Conservation (phyloP, 2,888 invertebrate species). For the Buathra laborator region DNA sequence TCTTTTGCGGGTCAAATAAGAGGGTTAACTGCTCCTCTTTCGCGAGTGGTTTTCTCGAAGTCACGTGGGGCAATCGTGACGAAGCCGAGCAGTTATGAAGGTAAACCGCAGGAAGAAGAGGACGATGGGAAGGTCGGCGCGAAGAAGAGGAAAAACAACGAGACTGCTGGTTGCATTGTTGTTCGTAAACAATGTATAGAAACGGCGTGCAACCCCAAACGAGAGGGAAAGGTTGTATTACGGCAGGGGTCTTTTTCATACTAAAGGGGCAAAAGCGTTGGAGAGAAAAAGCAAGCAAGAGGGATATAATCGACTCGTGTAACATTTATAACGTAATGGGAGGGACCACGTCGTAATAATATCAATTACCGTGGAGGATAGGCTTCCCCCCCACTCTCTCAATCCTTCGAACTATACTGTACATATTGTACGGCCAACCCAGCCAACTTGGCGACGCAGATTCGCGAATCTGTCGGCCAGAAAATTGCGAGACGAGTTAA, state of each 20-base stretch:
- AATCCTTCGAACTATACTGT: constrained; percentile 38
- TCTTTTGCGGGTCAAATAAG: constrained; percentile 21
- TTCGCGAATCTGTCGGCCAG: constrained; percentile 80
- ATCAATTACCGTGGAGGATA: constrained; percentile 78
- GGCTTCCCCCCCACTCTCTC: constrained; percentile 34
- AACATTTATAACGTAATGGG: constrained; percentile 82
- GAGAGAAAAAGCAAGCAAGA: constrained; percentile 62
- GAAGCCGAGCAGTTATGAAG: constrained; percentile 13
- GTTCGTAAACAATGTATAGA: constrained; percentile 38
- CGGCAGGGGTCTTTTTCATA: background rate
- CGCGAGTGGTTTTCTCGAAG: constrained; percentile 22
- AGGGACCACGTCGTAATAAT: constrained; percentile 81
- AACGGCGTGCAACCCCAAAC: constrained; percentile 35
- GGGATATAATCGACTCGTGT: constrained; percentile 79
- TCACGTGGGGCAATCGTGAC: constrained; percentile 21
- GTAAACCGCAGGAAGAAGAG: constrained; percentile 36
- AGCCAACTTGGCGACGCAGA: constrained; percentile 75
- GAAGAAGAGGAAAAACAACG: constrained; percentile 31
- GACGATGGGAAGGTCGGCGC: constrained; percentile 23
- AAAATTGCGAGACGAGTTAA: constrained; percentile 74
- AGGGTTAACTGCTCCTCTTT: constrained; percentile 24
- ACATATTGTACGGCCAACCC: constrained; percentile 20
- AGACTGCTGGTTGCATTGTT: background rate
- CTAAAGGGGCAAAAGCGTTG: constrained; percentile 47
- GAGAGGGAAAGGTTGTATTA: constrained; percentile 33